Percentiles rank a stretch among this genome's conserved stretches.
phyloP scores from a whole-genome alignment of 2,888 invertebrate genomes.

The Zygaena filipendulae region DNA sequence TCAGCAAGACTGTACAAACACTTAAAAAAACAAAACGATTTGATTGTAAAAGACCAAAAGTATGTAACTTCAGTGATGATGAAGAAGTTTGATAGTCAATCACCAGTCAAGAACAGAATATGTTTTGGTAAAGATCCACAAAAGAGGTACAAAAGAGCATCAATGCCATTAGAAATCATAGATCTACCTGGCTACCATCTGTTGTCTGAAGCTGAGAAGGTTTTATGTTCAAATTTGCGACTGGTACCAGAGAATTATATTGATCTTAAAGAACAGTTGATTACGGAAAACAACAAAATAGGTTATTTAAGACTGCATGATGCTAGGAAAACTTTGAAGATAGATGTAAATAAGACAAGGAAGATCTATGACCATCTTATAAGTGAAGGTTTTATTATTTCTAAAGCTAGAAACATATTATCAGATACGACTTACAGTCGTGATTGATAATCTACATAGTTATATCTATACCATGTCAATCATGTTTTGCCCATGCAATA shows the following conservation, averaged over 20 bases:
- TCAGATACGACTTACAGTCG: too few species aligned
- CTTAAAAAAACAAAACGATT: constrained; percentile 70
- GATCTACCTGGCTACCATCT: constrained; percentile 84
- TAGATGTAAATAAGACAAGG: constrained; percentile 93
- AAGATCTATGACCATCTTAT: constrained; percentile 85
- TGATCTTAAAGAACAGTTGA: constrained; percentile 79
- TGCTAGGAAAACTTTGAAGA: constrained; percentile 86
- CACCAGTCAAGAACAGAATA: constrained; percentile 32
- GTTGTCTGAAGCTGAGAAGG: constrained; percentile 76
- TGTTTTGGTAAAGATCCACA: constrained; percentile 24
- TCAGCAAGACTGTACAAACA: constrained; percentile 74
- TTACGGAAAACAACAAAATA: constrained; percentile 79
- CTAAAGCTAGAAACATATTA: too few species aligned
- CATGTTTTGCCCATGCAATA: too few species aligned
- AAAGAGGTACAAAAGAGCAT: constrained; percentile 39
- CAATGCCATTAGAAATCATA: constrained; percentile 68
- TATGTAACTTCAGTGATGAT: constrained; percentile 36
- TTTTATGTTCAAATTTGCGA: constrained; percentile 80
- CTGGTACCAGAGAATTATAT: constrained; percentile 82
- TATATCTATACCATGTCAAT: too few species aligned
- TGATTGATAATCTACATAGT: too few species aligned
- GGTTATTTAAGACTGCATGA: constrained; percentile 82
- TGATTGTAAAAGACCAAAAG: constrained; percentile 59
- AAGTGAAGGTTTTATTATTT: constrained; percentile 77
- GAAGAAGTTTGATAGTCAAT: constrained; percentile 42